phyloP scores from a whole-genome alignment of 2,797 vertebrate species.

The Acridotheres tristis region DNA sequence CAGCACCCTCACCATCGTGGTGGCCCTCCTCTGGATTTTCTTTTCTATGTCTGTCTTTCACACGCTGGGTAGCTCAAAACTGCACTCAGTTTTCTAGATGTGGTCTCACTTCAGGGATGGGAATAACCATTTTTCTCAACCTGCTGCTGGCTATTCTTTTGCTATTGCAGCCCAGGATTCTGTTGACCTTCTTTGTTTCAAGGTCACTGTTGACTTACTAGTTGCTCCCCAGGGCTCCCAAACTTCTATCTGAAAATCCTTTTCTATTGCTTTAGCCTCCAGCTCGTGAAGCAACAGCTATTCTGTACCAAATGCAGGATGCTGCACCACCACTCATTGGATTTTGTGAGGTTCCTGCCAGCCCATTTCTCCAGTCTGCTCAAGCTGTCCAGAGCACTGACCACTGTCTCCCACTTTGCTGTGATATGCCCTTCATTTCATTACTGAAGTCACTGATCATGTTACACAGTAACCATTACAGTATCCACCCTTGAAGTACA shows the following conservation, averaged over 20 bases:
- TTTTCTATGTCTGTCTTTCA: background rate
- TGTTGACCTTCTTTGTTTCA: background rate
- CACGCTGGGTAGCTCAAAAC: background rate
- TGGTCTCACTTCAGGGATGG: background rate
- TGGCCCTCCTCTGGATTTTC: background rate
- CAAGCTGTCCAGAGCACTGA: background rate
- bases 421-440: background rate
- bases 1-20: background rate
- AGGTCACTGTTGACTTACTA: background rate
- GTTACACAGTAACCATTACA: background rate
- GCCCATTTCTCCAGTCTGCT: background rate
- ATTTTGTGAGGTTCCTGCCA: background rate
- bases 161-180: background rate
- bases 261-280: background rate
- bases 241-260: background rate
- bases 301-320: background rate
- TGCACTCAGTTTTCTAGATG: background rate
- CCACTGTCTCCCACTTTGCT: background rate
- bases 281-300: background rate
- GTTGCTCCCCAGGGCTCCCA: background rate
- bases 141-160: background rate
- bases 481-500: background rate
- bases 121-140: background rate
- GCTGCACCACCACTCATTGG: background rate
- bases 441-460: background rate